These are phyloP conservation scores for Drosophila neotestacea DNA, from an alignment of 2,888 invertebrate species.

Conservation along the genomic window DNA sequence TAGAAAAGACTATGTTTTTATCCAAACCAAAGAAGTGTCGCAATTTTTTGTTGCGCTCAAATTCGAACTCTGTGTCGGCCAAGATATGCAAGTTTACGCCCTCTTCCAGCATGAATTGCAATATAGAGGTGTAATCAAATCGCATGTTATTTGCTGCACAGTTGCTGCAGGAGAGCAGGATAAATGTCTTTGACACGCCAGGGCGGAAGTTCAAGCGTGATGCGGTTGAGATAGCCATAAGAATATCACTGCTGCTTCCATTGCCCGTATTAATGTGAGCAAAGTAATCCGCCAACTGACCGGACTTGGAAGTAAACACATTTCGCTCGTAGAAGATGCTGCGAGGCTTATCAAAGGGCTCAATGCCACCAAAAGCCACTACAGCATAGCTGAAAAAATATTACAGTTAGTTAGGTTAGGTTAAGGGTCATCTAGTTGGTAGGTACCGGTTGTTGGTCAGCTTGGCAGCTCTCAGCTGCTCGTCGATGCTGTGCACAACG, in stretches of 20 bases:
- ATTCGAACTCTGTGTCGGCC: conserved; percentile 92
- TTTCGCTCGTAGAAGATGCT: conserved; percentile 90
- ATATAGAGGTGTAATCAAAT: conserved; percentile 93
- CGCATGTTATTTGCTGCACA: conserved; percentile 90
- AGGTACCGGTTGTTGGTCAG: conserved; percentile 89
- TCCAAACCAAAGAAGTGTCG: conserved; percentile 93
- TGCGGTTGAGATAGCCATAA: conserved; percentile 91
- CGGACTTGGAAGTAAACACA: conserved; percentile 88
- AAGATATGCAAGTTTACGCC: conserved; percentile 93
- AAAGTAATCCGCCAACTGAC: conserved; percentile 89
- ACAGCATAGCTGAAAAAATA: conserved; percentile 89
- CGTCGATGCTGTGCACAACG: conserved; percentile 89
- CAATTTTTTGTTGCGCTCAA: conserved; percentile 90
- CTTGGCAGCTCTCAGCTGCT: conserved; percentile 88
- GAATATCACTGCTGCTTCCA: conserved; percentile 88
- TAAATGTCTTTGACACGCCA: conserved; percentile 93
- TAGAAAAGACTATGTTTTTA: conserved; percentile 91
- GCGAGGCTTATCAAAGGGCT: conserved; percentile 90
- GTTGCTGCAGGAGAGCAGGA: conserved; percentile 92
- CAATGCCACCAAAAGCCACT: conserved; percentile 92
- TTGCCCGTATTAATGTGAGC: conserved; percentile 88
- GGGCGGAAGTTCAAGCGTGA: conserved; percentile 91
- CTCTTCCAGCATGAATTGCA: conserved; percentile 92
- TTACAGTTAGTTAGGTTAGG: not conserved
- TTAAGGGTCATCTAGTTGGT: no score